Evolutionary conservation across 2,888 invertebrate genomes (phyloP), one percentile per base, ranked within the genome.

Genomic region (Leptopilina syphax): DNA sequence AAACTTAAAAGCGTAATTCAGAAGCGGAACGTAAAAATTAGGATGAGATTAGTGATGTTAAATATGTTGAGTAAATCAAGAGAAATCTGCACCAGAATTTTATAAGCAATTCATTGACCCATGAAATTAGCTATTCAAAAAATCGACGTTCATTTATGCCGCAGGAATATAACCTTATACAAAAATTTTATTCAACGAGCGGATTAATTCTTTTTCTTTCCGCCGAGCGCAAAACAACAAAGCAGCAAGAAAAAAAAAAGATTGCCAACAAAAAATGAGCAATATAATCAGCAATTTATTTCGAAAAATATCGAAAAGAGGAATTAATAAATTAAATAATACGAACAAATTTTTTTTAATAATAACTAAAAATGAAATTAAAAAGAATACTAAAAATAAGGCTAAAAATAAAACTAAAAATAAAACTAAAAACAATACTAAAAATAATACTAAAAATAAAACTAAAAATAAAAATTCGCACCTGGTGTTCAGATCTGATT

Each of bases 41-140:
- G 80, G 60, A 73, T 73, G 79, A 82, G 77, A 82, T 84, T 84
- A 80, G 83, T 80, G 68, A 65, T 77, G 24, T 79, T 80, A 81
- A 76, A 80, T 83, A 80, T 80, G 65, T 84, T 80, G 63, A 80
- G 84, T 83, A 83, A 84, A 83, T 80, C 83, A 82, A 79, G 80
- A 85, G 80, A 70, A 70, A 50, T 70, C 27, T 12, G 6, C 44
- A 54, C 24, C 10, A 50, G 50, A 24, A 44, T 44, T 34, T 44
- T 44, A 44, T 44, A 54, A 54, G 24, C 50, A 50, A 54, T 47
- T 70, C 68, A 70, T 70, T 70, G 68, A 47, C 12, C 68, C 68
- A 50, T 70, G 68, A 70, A 70, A 70, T 70, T 70, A 50, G 68
- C 68, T 13, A 70, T 70, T 70, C 24, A 18, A 70, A 50, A 44